These are phyloP conservation scores for Pangasianodon gigas DNA, from an alignment of 2,113 vertebrate species.

Conservation along the genomic window DNA sequence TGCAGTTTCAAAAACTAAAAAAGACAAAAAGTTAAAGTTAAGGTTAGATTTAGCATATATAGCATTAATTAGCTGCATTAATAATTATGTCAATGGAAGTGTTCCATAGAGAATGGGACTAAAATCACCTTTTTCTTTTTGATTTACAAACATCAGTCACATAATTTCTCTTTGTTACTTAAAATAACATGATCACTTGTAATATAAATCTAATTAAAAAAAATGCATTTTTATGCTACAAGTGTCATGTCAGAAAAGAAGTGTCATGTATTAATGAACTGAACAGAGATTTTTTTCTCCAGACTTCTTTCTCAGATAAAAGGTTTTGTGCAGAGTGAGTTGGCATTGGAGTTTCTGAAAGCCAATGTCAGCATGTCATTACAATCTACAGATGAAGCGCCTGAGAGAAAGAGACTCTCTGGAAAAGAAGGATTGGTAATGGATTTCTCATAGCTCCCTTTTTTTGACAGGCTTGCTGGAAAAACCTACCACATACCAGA, in stretches of 20 bases:
- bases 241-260: background rate
- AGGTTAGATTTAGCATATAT: background rate
- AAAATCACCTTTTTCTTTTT: background rate
- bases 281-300: background rate
- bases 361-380: constrained; percentile 24
- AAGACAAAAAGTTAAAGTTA: too few species aligned
- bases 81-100: background rate
- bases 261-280: background rate
- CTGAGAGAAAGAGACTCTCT: background rate
- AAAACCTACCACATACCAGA: constrained; percentile 19
- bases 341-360: background rate
- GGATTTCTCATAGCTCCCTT: constrained; percentile 19
- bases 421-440: constrained; percentile 21
- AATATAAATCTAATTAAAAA: background rate
- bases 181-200: background rate
- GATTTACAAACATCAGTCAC: background rate
- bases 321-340: background rate
- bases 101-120: too few species aligned
- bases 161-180: background rate
- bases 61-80: background rate
- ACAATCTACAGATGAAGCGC: constrained; percentile 5
- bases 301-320: background rate
- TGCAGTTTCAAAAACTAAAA: too few species aligned
- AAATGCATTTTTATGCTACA: background rate
- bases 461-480: constrained; percentile 39